Conservation (phyloP, 2,888 invertebrate genomes). For the Nycteola revayana region DNA sequence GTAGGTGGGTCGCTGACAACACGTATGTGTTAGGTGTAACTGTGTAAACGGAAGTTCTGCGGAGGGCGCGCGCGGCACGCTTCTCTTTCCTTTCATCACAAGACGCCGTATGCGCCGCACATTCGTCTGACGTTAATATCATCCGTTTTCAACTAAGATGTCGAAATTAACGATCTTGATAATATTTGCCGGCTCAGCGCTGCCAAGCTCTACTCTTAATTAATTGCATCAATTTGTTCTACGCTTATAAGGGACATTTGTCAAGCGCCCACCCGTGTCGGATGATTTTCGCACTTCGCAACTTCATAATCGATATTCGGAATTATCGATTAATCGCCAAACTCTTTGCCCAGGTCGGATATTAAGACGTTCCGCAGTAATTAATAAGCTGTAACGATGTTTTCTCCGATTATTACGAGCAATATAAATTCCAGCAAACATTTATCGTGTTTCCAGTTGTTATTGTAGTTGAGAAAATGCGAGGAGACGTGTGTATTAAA, state of each 20-base stretch:
- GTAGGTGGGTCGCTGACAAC: slow-evolving; percentile 19
- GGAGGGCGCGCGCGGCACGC: slow-evolving; percentile 8
- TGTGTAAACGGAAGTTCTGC: slow-evolving; percentile 13
- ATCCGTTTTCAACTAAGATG: slow-evolving; percentile 62
- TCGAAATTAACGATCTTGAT: slow-evolving; percentile 79
- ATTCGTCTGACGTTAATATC: slow-evolving; percentile 58
- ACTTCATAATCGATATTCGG: slow-evolving; percentile 76
- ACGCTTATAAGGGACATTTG: slow-evolving; percentile 78
- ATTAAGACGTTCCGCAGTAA: slow-evolving; percentile 56
- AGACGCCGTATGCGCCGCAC: slow-evolving; percentile 46
- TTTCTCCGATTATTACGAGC: slow-evolving; percentile 41
- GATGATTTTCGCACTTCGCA: slow-evolving; percentile 75
- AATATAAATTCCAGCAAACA: slow-evolving; percentile 34
- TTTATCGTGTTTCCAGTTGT: slow-evolving; percentile 34
- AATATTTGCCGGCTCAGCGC: slow-evolving; percentile 78
- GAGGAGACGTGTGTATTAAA: slow-evolving; percentile 35
- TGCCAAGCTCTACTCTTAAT: slow-evolving; percentile 68
- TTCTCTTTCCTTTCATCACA: slow-evolving; percentile 14
- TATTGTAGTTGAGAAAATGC: slow-evolving; percentile 17
- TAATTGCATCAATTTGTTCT: slow-evolving; percentile 79
- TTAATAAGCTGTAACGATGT: slow-evolving; percentile 61
- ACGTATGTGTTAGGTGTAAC: slow-evolving; percentile 2
- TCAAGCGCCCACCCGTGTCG: slow-evolving; percentile 68
- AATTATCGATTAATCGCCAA: slow-evolving; percentile 62
- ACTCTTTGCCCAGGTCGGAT: slow-evolving; percentile 52